Evolutionary conservation across 92 coral and sea anemone species (phyloP).

Genomic region (Umimayanthus kanabou): DNA sequence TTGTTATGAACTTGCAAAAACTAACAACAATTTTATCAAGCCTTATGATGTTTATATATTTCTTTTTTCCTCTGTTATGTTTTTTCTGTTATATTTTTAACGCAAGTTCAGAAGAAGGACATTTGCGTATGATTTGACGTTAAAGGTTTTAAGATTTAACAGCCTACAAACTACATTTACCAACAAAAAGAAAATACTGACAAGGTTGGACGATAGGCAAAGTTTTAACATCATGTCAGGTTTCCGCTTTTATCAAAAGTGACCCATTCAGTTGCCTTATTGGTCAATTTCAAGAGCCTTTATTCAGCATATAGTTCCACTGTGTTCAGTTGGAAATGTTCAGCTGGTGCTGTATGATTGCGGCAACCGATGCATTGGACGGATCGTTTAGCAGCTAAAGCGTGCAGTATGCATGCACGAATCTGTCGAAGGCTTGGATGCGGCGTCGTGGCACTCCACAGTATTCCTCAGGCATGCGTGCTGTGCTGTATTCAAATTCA

Average conservation of each 20-base stretch:
- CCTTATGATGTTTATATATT: not conserved
- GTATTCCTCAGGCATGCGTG: constrained; percentile 3
- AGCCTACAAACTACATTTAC: not conserved
- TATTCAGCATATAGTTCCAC: not conserved
- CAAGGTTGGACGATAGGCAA: not conserved
- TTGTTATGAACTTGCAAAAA: not conserved
- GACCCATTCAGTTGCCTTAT: not conserved
- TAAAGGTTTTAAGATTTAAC: not conserved
- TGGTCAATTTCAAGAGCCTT: not conserved
- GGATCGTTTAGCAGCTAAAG: not conserved
- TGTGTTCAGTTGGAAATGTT: not conserved
- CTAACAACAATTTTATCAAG: not conserved
- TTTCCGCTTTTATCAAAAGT: too few relatives aligned
- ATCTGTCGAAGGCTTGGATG: not conserved
- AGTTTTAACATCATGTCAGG: too few relatives aligned
- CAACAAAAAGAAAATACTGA: not conserved
- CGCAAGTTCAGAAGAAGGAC: not conserved
- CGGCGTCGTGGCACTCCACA: not conserved
- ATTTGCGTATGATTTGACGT: not conserved
- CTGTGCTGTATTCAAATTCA: constrained; percentile 30
- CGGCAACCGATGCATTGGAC: not conserved
- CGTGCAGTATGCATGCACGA: not conserved
- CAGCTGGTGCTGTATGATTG: not conserved
- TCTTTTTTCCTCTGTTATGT: not conserved
- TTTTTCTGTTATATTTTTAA: not conserved